These are phyloP conservation scores for Andrena camellia DNA, from an alignment of 2,888 invertebrate genomes.

Conservation along the genomic window DNA sequence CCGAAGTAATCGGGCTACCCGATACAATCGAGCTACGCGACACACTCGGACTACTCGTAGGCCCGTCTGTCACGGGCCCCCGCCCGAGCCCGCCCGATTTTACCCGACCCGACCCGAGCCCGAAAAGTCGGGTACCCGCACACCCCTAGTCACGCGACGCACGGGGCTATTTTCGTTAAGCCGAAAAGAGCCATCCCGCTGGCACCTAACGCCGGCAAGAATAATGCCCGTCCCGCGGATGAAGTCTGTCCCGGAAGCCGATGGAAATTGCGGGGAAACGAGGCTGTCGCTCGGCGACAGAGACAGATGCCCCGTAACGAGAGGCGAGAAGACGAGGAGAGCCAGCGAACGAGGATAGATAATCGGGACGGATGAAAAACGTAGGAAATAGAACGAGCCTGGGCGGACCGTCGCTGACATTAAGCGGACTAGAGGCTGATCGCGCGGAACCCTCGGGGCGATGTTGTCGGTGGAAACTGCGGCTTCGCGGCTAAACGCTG, in stretches of 20 bases:
- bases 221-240: constrained; percentile 25
- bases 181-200: constrained; percentile 9
- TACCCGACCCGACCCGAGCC: too few relatives aligned
- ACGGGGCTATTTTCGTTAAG: background rate
- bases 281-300: constrained; percentile 21
- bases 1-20: too few relatives aligned
- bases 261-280: constrained; percentile 38
- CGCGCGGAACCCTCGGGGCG: too few relatives aligned
- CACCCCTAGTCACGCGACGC: too few relatives aligned
- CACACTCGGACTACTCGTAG: too few relatives aligned
- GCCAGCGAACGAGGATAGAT: background rate
- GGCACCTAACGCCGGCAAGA: constrained; percentile 22
- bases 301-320: constrained; percentile 32
- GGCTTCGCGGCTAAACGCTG: too few relatives aligned
- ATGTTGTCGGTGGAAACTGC: too few relatives aligned
- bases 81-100: too few relatives aligned
- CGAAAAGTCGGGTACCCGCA: too few relatives aligned
- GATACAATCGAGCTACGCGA: too few relatives aligned
- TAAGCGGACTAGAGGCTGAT: too few relatives aligned
- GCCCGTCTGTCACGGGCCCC: too few relatives aligned
- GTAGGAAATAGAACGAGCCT: background rate
- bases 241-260: constrained; percentile 29
- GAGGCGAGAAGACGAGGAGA: constrained; percentile 10
- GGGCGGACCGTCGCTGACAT: background rate
- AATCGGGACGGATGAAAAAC: constrained; percentile 4